phyloP scores from a whole-genome alignment of 2,113 vertebrate species.

The Leptobrachium leishanense region DNA sequence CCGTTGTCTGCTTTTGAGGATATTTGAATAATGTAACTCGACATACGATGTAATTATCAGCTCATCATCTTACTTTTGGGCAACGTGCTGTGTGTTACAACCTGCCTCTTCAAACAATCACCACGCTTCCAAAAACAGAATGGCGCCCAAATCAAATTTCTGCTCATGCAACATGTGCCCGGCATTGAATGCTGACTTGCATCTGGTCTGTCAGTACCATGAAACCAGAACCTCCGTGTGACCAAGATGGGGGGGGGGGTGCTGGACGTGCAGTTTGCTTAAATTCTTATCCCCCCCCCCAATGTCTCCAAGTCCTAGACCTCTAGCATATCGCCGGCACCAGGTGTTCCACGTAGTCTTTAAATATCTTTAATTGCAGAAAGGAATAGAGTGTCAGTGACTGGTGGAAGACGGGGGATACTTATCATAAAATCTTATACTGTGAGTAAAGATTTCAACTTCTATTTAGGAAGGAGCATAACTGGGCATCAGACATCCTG shows the following conservation, averaged over 20 bases:
- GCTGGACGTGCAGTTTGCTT: not conserved
- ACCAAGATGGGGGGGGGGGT: not conserved
- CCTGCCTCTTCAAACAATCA: conserved; percentile 8
- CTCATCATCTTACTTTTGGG: conserved; percentile 36
- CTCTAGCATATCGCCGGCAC: no score
- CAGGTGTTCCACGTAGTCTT: no score
- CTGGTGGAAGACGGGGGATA: no score
- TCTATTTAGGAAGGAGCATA: no score
- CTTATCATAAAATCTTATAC: no score
- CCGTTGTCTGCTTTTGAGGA: conserved; percentile 25
- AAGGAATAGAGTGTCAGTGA: no score
- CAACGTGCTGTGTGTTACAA: conserved; percentile 2
- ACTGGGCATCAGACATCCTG: no score
- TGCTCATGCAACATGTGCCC: conserved; percentile 27
- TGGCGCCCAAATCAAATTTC: conserved; percentile 25
- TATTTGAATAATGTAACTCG: conserved; percentile 24
- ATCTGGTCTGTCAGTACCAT: not conserved
- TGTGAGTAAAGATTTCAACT: no score
- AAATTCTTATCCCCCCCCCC: no score
- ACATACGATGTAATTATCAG: conserved; percentile 29
- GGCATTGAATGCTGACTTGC: conserved; percentile 31
- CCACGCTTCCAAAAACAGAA: conserved; percentile 45
- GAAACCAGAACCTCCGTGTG: conserved; percentile 23
- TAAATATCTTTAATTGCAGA: no score
- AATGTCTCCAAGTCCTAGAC: no score